Evolutionary conservation across 2,888 invertebrate genomes (phyloP).

Genomic region (Geophilus truncorum): DNA sequence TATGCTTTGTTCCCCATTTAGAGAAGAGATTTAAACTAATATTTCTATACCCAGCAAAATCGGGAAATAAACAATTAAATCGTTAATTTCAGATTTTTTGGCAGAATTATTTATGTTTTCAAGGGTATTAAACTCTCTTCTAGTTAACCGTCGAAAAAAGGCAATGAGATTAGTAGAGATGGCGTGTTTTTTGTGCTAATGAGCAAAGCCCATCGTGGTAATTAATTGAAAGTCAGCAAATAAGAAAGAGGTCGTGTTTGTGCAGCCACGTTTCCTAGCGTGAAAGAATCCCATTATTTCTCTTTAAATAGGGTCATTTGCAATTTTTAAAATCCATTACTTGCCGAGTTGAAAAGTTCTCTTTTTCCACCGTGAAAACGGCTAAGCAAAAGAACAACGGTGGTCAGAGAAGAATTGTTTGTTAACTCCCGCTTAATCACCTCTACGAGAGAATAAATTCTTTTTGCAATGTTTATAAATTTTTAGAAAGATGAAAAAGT

Average conservation of each 20-base stretch:
- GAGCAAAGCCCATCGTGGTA: constrained; percentile 13
- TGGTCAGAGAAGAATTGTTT: too few species aligned
- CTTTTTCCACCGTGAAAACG: neutral
- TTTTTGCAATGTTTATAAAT: neutral
- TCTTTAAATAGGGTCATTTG: constrained; percentile 18
- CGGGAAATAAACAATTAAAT: neutral
- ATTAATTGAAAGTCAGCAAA: constrained; percentile 27
- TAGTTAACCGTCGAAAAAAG: neutral
- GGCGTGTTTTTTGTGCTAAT: constrained; percentile 24
- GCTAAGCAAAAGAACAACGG: neutral
- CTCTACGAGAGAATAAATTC: neutral
- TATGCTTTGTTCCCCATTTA: neutral
- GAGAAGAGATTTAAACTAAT: neutral
- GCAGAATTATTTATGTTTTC: neutral
- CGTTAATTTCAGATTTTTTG: neutral
- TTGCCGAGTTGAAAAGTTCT: constrained; percentile 6
- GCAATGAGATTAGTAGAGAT: neutral
- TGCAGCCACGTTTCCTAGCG: constrained; percentile 13
- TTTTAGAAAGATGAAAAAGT: neutral
- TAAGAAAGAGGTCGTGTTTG: constrained; percentile 27
- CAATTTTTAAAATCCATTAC: constrained; percentile 21
- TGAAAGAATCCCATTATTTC: constrained; percentile 18
- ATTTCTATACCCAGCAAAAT: too few species aligned
- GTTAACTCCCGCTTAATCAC: neutral
- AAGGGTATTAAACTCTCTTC: neutral